A percentile compares a stretch with the other conserved stretches of the same genome.
phyloP scores from a whole-genome alignment of 2,888 invertebrate species.

The Lasioglossum leucozonium region DNA sequence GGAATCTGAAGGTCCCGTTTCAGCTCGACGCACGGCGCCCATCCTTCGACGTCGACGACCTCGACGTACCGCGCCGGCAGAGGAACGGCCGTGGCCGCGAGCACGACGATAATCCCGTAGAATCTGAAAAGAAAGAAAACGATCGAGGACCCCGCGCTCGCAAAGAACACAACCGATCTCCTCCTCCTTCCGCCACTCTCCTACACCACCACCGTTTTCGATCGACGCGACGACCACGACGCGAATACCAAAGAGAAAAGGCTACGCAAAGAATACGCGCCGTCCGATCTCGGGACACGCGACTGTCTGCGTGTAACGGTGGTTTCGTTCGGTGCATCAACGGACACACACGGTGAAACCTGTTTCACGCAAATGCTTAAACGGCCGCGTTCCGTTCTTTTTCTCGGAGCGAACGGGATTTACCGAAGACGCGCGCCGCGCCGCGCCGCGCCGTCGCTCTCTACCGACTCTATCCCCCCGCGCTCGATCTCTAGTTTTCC shows the following conservation, averaged over 20 bases:
- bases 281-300: background rate
- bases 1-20: constrained; percentile 91
- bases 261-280: background rate
- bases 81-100: constrained; percentile 3
- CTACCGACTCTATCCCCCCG: constrained; percentile 3
- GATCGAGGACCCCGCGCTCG: background rate
- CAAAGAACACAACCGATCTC: background rate
- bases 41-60: constrained; percentile 76
- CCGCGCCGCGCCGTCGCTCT: too few species aligned
- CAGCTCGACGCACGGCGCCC: constrained; percentile 92
- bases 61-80: constrained; percentile 1
- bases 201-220: background rate
- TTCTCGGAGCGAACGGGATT: constrained; percentile 30
- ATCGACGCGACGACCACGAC: too few species aligned
- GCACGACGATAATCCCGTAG: background rate
- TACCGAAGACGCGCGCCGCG: background rate
- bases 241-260: background rate
- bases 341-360: constrained; percentile 33
- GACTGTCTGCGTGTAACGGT: constrained; percentile 48
- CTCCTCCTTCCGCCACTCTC: background rate
- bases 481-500: constrained; percentile 1
- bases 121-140: constrained; percentile 39
- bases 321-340: constrained; percentile 25
- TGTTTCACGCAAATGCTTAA: constrained; percentile 26
- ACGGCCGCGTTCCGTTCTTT: constrained; percentile 27